These are phyloP conservation scores for Ardeotis arabs DNA, from an alignment of 2,113 vertebrate species.

Conservation along the genomic window DNA sequence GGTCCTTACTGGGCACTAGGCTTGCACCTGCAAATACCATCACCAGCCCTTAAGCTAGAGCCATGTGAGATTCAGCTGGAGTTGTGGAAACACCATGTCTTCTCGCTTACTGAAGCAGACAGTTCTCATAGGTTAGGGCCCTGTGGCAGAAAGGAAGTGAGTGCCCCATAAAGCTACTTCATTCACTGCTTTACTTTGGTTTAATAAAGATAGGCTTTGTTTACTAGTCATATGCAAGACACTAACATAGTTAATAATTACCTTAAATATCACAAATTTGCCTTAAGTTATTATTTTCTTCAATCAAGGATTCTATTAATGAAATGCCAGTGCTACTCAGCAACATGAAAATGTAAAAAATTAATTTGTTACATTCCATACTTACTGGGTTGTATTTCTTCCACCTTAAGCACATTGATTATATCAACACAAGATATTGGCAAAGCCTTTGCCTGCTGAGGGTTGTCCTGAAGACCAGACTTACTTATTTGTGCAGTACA, in stretches of 20 bases:
- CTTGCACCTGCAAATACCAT: neutral
- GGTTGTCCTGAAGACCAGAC: neutral
- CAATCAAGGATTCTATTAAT: neutral
- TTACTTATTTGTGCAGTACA: neutral
- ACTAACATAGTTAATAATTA: neutral
- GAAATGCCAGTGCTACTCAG: neutral
- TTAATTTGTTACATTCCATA: fast-evolving
- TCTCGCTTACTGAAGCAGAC: neutral
- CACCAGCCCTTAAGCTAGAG: neutral
- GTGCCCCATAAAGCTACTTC: neutral
- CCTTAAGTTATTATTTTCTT: neutral
- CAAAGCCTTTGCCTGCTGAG: neutral
- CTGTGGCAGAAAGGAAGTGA: neutral
- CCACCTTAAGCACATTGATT: neutral
- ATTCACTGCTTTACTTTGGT: neutral
- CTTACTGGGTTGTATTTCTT: neutral
- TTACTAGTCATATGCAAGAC: neutral
- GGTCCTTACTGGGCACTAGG: neutral
- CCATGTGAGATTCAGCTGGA: neutral
- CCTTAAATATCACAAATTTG: neutral
- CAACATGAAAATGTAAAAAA: neutral
- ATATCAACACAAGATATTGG: neutral
- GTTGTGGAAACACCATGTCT: neutral
- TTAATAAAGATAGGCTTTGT: neutral
- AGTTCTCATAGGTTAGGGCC: neutral